A percentile compares a stretch with the other conserved stretches of the same genome.
Conservation (phyloP, 2,888 invertebrate genomes). For the Stenichneumon culpator region DNA sequence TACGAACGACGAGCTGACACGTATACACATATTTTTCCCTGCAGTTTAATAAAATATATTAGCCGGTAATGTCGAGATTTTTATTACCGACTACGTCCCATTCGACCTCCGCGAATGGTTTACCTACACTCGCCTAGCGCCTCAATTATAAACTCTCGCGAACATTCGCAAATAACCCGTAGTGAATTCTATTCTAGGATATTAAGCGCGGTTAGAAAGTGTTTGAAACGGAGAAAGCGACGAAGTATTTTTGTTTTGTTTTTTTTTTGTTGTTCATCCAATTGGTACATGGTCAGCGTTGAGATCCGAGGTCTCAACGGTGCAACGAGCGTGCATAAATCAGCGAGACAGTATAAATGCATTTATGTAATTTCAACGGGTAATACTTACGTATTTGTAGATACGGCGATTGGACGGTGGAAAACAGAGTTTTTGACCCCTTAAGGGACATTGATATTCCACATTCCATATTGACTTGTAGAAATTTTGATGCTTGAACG, state of each 20-base stretch:
- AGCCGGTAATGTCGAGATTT: conserved; percentile 14
- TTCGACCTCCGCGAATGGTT: conserved; percentile 17
- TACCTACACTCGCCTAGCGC: conserved; percentile 2
- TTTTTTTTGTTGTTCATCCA: conserved; percentile 1
- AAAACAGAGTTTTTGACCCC: neutral
- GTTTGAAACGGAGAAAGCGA: conserved; percentile 68
- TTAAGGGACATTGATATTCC: neutral
- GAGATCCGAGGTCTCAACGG: conserved; percentile 49
- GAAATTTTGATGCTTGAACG: too few species aligned
- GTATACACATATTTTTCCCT: neutral
- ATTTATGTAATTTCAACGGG: conserved; percentile 50
- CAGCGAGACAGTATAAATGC: conserved; percentile 22
- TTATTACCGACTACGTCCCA: conserved; percentile 26
- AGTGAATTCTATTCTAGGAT: conserved; percentile 40
- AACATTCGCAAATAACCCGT: conserved; percentile 46
- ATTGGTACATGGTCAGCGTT: conserved; percentile 29
- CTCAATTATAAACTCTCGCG: conserved; percentile 61
- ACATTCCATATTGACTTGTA: too few species aligned
- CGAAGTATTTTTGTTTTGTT: conserved; percentile 42
- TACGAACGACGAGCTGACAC: conserved; percentile 9
- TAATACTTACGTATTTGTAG: conserved; percentile 16
- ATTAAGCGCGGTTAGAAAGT: conserved; percentile 67
- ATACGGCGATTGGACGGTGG: neutral
- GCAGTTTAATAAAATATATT: conserved; percentile 2
- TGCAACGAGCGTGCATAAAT: conserved; percentile 36